Evolutionary conservation across 2,888 invertebrate species (phyloP), one percentile per base, ranked within the genome.

Genomic region (Rhingia campestris): DNA sequence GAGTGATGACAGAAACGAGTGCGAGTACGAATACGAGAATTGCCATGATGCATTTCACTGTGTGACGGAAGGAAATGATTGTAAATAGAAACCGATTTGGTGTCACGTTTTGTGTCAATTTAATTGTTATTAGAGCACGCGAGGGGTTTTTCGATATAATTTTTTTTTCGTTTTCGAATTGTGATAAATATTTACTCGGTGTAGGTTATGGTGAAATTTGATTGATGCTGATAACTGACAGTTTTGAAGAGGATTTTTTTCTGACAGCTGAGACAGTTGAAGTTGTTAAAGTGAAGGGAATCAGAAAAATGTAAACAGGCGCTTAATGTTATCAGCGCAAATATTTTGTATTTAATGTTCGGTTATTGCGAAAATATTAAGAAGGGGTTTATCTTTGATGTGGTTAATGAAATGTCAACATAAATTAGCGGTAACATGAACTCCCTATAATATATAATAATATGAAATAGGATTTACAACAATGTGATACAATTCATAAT

Each of bases 41-140:
- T 66, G 66, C 59, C 66, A 66, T 82, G 77, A 80, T 84, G 84
- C 77, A 79, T 77, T 77, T 79, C 63, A 39, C 14, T 69, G 58
- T 70, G 74, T 84, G 84, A 84, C 75, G 74, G 79, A 80, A 75
- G 75, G 80, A 80, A 84, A 70, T 41, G 14, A 54, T 66, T 84
- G 74, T 70, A 74, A 80, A 70, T 70, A 43, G 75, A 82, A 76
- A 82, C 66, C 54, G 54, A 56, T 77, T 63, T 67, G 47, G 49
- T 66, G 66, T 76, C 66, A 76, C 54, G 77, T 73, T 67, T 73
- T 72, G 61, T 72, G 61, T 72, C 61, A 72, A 51, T 67, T 76
- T 72, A 76, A 76, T 80, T 74, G 54, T 74, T 63, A 39, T 58
- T 37, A 53, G 47, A 30, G 35, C 47, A n/a, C 14, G 45, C 39